These are phyloP conservation scores for Sinocyclocheilus anophthalmus DNA, from an alignment of 2,113 vertebrate species.

Conservation along the genomic window DNA sequence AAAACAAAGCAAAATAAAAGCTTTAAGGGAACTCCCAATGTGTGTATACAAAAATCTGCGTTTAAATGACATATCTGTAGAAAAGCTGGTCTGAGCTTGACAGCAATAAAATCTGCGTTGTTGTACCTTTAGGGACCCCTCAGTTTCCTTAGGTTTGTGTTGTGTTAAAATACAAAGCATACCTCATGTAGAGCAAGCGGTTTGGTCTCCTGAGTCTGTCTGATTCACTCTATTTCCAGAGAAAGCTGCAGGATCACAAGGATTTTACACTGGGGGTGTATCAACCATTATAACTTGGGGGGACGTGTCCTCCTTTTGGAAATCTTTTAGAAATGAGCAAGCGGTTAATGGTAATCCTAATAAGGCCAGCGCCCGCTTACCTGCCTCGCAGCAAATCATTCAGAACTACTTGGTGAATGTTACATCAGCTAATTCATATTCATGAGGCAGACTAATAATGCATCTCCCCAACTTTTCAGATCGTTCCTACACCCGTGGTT, in stretches of 20 bases:
- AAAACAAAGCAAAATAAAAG: neutral
- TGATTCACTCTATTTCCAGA: slow-evolving; percentile 23
- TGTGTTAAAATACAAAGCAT: slow-evolving; percentile 45
- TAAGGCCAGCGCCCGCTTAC: neutral
- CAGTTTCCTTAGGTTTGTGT: slow-evolving; percentile 21
- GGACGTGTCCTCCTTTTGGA: neutral
- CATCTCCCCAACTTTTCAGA: neutral
- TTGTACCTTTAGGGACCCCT: neutral
- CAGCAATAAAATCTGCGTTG: slow-evolving; percentile 7
- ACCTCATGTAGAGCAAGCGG: neutral
- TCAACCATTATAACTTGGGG: slow-evolving; percentile 6
- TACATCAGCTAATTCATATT: slow-evolving; percentile 28
- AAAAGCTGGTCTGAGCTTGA: slow-evolving; percentile 20
- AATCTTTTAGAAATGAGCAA: slow-evolving; percentile 6
- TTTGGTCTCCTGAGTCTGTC: neutral
- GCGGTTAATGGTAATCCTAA: neutral
- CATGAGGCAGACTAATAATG: slow-evolving; percentile 20
- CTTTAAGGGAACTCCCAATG: neutral
- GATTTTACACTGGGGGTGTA: neutral
- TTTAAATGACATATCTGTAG: slow-evolving; percentile 9
- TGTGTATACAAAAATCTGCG: neutral
- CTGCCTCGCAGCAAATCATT: neutral
- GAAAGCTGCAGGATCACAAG: neutral
- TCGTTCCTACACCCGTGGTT: neutral
- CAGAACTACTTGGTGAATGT: slow-evolving; percentile 14